These are phyloP conservation scores for Echinometra lucunter DNA, from an alignment of 53 echinoderm and acorn worm genomes.

Conservation along the genomic window DNA sequence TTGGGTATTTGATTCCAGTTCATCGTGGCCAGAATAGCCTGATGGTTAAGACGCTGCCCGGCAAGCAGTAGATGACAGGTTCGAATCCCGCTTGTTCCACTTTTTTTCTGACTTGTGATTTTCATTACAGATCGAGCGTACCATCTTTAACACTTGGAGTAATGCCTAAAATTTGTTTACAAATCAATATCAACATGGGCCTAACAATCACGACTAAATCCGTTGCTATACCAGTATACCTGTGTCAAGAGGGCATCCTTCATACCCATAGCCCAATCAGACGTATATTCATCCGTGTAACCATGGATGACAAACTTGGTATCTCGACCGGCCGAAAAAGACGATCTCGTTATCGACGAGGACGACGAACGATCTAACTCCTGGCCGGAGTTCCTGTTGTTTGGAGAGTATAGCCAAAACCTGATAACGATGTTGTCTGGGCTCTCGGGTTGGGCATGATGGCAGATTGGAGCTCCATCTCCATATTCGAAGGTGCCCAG, in stretches of 20 bases:
- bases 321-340: slow-evolving; percentile 39
- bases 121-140: too few species aligned
- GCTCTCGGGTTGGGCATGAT: slow-evolving; percentile 43
- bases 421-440: slow-evolving; percentile 52
- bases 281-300: slow-evolving; percentile 29
- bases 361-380: background rate
- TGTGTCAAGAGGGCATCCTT: slow-evolving; percentile 60
- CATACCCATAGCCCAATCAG: slow-evolving; percentile 61
- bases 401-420: slow-evolving; percentile 69
- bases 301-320: slow-evolving; percentile 77
- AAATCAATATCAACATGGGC: too few species aligned
- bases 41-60: too few species aligned
- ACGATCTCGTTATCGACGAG: slow-evolving; percentile 57
- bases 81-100: too few species aligned
- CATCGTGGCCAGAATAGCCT: too few species aligned
- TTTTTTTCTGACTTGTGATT: too few species aligned
- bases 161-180: too few species aligned
- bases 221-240: slow-evolving; percentile 16
- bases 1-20: too few species aligned
- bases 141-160: too few species aligned
- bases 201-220: too few species aligned
- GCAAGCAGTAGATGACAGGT: too few species aligned
- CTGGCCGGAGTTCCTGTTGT: slow-evolving; percentile 5
- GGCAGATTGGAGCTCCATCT: slow-evolving; percentile 32
- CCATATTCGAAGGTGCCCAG: slow-evolving; percentile 67